Evolutionary conservation across 2,797 vertebrate genomes (phyloP).

Genomic region (Clarias fuscus): DNA sequence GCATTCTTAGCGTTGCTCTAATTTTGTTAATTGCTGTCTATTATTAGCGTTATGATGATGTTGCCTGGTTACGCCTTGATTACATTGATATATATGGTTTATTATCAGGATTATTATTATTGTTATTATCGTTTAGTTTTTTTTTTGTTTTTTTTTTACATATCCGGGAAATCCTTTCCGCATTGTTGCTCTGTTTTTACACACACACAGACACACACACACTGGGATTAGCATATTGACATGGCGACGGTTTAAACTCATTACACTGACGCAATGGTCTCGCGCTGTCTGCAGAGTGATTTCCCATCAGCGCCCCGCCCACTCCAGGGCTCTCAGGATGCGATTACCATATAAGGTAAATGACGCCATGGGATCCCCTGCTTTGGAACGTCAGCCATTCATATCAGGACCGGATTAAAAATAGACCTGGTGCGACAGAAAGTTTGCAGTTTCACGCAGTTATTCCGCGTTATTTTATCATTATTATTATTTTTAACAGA

Average conservation of each 20-base stretch:
- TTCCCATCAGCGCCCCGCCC: constrained; percentile 76
- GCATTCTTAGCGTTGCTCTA: not conserved
- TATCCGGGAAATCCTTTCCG: not conserved
- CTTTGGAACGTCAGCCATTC: constrained; percentile 66
- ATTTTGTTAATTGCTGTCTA: not conserved
- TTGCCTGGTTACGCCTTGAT: not conserved
- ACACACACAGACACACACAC: too few species aligned
- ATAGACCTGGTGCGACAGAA: not conserved
- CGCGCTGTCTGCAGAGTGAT: constrained; percentile 56
- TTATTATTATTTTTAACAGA: too few species aligned
- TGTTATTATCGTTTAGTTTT: not conserved
- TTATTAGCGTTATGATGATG: not conserved
- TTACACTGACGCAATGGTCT: constrained; percentile 26
- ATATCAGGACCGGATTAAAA: constrained; percentile 34
- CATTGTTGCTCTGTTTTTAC: not conserved
- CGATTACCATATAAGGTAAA: constrained; percentile 91
- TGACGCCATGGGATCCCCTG: constrained; percentile 92
- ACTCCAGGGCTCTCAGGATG: constrained; percentile 77
- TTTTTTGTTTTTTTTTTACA: too few species aligned
- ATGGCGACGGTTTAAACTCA: not conserved
- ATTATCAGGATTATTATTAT: not conserved
- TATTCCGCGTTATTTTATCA: too few species aligned
- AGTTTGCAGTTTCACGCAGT: too few species aligned
- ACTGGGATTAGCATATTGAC: not conserved
- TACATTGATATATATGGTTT: not conserved